Conservation (phyloP, 2,113 vertebrate genomes). For the Lamprotornis superbus region DNA sequence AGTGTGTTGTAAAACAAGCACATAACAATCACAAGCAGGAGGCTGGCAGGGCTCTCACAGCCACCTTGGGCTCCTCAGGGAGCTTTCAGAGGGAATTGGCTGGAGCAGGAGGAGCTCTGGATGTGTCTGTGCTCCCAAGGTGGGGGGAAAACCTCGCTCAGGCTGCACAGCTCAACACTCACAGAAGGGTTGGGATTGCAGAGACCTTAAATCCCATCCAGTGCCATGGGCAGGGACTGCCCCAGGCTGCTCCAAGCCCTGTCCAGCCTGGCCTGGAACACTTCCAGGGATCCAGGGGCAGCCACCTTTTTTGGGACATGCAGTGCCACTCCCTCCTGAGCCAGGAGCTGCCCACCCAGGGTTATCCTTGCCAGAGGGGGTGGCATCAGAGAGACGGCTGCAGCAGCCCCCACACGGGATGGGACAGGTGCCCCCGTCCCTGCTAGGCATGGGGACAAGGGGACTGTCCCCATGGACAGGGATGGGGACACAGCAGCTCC, state of each 20-base stretch:
- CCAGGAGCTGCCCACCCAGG: neutral
- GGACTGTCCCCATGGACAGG: neutral
- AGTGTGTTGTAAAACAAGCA: neutral
- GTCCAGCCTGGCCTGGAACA: neutral
- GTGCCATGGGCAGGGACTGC: neutral
- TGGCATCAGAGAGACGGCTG: neutral
- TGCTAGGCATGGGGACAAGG: neutral
- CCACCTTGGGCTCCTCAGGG: neutral
- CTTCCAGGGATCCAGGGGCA: neutral
- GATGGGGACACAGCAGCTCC: neutral
- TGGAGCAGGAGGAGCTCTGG: neutral
- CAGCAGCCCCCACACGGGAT: neutral
- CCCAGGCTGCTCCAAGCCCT: neutral
- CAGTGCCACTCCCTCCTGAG: neutral
- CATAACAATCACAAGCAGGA: accelerated
- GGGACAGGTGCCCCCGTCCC: neutral
- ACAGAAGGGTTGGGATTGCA: neutral
- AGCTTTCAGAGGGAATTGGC: neutral
- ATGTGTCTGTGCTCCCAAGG: neutral
- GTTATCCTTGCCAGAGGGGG: neutral
- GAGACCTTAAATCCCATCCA: neutral
- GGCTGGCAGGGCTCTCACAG: neutral
- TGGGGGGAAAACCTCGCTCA: accelerated
- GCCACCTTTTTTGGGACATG: neutral
- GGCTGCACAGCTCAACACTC: neutral